Evolutionary conservation across 2,797 vertebrate genomes (phyloP), one percentile per base, ranked within the genome.

Genomic region (Octomys mimax): DNA sequence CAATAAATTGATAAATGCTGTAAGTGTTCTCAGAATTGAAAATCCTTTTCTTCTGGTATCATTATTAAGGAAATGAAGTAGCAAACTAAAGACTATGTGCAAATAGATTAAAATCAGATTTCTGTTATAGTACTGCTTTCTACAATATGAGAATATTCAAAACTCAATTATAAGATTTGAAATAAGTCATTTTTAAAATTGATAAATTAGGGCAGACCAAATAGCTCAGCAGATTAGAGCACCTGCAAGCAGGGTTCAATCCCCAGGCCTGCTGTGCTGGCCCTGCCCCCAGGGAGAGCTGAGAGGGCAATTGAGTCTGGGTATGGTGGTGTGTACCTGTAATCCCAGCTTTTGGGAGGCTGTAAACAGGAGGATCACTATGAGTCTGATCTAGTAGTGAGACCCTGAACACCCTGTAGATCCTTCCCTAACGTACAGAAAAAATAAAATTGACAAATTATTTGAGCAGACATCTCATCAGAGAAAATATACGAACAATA

Each of bases 101-200:
- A 92, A 49, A 36, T 88, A 93, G 49, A 22, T 88, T 82, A 64
- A 87, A 81, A 84, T 85, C 52, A 93, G 22, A 21, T 77, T 31
- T 36, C 28, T 39, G 0, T 82, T 64, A 46, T 78, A 78, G 21
- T 2, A 82, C 2, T 49, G 73, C 7, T 78, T 18, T 57, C 6
- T 18, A 61, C 11, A 92, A 82, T 82, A 80, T 12, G 22, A 57
- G 26, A 78, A 54, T 33, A 28, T 28, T 92, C 33, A 36, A 70
- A 75, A 81, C 26, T 68, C 12, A 86, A 33, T 49, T n/a, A 46
- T 18, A 54, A 89, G 2, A 86, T 78, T 33, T 57, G 31, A 36
- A 61, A 70, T 11, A 62, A 68, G 4, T 46, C 21, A 71, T 18
- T 31, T 84, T 91, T 87, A 28, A 57, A 92, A 89, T n/a, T 11